Conservation (phyloP, 2,888 invertebrate species). For the Alloplasta piceator region DNA sequence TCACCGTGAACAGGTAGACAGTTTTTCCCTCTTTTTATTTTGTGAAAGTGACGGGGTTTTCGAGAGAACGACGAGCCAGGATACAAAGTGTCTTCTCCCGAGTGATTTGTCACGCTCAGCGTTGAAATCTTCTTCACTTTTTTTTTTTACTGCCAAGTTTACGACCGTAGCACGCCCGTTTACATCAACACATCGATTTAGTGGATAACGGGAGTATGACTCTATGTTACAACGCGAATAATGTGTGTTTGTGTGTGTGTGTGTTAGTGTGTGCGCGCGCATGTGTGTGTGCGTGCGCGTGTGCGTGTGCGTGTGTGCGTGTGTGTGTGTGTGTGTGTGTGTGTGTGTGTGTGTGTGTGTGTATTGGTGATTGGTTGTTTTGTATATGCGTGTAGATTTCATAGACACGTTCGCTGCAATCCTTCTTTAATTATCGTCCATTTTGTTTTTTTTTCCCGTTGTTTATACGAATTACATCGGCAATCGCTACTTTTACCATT, state of each 20-base stretch:
- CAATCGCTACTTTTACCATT: conserved; percentile 62
- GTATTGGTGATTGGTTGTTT: too few species aligned
- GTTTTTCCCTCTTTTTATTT: background rate
- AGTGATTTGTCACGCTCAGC: conserved; percentile 58
- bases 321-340: conserved; percentile 65
- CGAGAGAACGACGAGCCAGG: conserved; percentile 30
- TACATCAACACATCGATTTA: conserved; percentile 81
- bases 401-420: conserved; percentile 63
- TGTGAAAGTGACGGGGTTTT: conserved; percentile 45
- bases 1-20: conserved; percentile 42
- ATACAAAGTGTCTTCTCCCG: conserved; percentile 33
- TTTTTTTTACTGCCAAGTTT: conserved; percentile 60
- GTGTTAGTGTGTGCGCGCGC: too few species aligned
- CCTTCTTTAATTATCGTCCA: conserved; percentile 37
- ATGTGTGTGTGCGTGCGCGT: too few species aligned
- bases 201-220: conserved; percentile 78
- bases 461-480: conserved; percentile 57
- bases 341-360: too few species aligned
- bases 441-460: conserved; percentile 40
- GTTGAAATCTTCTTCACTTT: conserved; percentile 52
- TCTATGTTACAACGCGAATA: conserved; percentile 80
- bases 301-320: conserved; percentile 12
- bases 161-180: conserved; percentile 78
- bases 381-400: conserved; percentile 70
- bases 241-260: conserved; percentile 68